Evolutionary conservation across 2,113 vertebrate genomes (phyloP).

Genomic region (Brachyhypopomus gauderio): DNA sequence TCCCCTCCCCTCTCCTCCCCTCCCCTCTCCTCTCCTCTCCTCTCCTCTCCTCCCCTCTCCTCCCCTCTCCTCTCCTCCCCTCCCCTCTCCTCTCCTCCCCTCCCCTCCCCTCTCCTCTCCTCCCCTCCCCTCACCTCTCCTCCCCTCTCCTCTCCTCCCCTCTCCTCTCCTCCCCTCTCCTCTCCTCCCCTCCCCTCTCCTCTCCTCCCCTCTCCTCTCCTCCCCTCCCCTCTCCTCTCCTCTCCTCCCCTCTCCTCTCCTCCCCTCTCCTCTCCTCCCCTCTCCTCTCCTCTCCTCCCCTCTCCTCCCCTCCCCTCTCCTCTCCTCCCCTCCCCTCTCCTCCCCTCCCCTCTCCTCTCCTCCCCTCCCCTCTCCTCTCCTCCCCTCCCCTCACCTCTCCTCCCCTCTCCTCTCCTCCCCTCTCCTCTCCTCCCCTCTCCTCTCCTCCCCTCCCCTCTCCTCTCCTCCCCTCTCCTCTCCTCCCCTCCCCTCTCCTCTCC

Average conservation of each 20-base stretch:
- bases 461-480: slow-evolving; percentile 7
- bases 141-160: neutral
- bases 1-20: neutral
- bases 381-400: slow-evolving; percentile 5
- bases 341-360: neutral
- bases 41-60: slow-evolving; percentile 3
- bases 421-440: slow-evolving; percentile 22
- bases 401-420: slow-evolving; percentile 3
- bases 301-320: slow-evolving; percentile 31
- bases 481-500: neutral
- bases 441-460: slow-evolving; percentile 14
- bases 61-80: slow-evolving; percentile 11
- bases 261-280: slow-evolving; percentile 11
- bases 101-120: slow-evolving; percentile 27
- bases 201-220: neutral
- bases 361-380: slow-evolving; percentile 6
- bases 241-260: neutral
- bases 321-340: too few relatives aligned
- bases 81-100: slow-evolving; percentile 24
- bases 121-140: too few relatives aligned
- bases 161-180: slow-evolving; percentile 1
- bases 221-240: slow-evolving; percentile 22
- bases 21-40: slow-evolving; percentile 19
- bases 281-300: slow-evolving; percentile 19
- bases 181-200: neutral